Evolutionary conservation across 1,140 invertebrate species (phyloP), one percentile per base, ranked within the genome.

Genomic region (Magallana ariakensis): DNA sequence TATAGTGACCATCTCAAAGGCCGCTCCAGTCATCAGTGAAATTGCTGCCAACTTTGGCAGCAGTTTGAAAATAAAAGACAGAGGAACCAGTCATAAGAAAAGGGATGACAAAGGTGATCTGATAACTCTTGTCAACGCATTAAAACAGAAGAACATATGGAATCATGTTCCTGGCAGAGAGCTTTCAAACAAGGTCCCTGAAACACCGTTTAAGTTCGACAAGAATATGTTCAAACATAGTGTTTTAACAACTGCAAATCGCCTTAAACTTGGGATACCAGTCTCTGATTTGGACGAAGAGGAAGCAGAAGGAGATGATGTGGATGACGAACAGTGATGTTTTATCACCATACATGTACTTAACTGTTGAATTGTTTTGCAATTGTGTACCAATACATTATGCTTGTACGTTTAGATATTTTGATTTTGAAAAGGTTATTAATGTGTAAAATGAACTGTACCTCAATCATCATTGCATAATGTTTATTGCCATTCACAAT

Each of bases 1-100:
- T 11, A 86, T 86, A 62, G 75, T 89, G 7, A 70, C 19, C 7
- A 83, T 89, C 53, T 89, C 88, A 84, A 84, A 87, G 80, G 85
- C 88, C 16, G 26, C 9, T 11, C 88, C 75, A 46, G 86, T 89
- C 16, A 81, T 89, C 8, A 53, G 62, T 10, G 54, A 62, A 16
- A 80, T 80, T 80, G n/a, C 54, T 16, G 54, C n/a, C 82, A 75
- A 83, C n/a, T 86, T 85, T 57, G 80, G 75, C 56, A 62, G 19
- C 11, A 33, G 62, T 15, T 22, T 86, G 10, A 53, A 80, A 26
- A 46, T 70, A 13, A 70, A 88, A 33, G 66, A 83, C 0, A 53
- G 10, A 33, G 66, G 54, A 19, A 70, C 87, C 56, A 70, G 46
- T 1, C 80, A 88, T 58, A 88, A 86, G n/a, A 80, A 53, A 56